These are phyloP conservation scores for Lycorma delicatula DNA, from an alignment of 1,140 invertebrate species.

Conservation along the genomic window DNA sequence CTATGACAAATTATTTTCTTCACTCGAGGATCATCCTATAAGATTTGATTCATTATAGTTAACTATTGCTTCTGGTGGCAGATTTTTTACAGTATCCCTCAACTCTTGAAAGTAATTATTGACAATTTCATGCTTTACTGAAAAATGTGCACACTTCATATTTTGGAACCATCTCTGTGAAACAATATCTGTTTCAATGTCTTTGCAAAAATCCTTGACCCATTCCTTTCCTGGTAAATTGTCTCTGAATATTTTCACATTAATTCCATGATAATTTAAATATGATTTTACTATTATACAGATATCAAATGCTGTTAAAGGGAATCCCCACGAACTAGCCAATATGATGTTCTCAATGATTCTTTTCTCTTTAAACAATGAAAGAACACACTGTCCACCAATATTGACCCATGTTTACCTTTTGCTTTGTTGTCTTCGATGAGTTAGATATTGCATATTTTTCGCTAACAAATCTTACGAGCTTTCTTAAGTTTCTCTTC, in stretches of 20 bases:
- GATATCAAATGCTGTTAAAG: too few relatives aligned
- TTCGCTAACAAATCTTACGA: too few relatives aligned
- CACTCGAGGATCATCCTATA: conserved; percentile 27
- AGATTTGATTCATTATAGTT: conserved; percentile 38
- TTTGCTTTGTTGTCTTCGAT: too few relatives aligned
- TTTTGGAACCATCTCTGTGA: conserved; percentile 29
- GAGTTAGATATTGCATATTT: too few relatives aligned
- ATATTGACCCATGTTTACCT: too few relatives aligned
- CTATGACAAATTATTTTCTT: conserved; percentile 29
- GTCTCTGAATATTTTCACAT: conserved; percentile 23
- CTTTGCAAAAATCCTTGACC: conserved; percentile 25
- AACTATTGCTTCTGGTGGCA: conserved; percentile 28
- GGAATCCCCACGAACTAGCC: too few relatives aligned
- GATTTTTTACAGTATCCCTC: conserved; percentile 21
- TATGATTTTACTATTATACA: too few relatives aligned
- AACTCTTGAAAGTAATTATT: conserved; percentile 26
- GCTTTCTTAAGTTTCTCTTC: too few relatives aligned
- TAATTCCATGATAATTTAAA: too few relatives aligned
- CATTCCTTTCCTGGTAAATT: conserved; percentile 31
- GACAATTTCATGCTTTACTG: conserved; percentile 16
- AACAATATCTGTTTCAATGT: conserved; percentile 28
- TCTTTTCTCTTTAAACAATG: too few relatives aligned
- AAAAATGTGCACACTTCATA: conserved; percentile 29
- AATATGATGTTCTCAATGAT: too few relatives aligned
- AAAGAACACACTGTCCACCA: too few relatives aligned